These are phyloP conservation scores for Syrrhaptes paradoxus DNA, from an alignment of 2,113 vertebrate species.

Conservation along the genomic window DNA sequence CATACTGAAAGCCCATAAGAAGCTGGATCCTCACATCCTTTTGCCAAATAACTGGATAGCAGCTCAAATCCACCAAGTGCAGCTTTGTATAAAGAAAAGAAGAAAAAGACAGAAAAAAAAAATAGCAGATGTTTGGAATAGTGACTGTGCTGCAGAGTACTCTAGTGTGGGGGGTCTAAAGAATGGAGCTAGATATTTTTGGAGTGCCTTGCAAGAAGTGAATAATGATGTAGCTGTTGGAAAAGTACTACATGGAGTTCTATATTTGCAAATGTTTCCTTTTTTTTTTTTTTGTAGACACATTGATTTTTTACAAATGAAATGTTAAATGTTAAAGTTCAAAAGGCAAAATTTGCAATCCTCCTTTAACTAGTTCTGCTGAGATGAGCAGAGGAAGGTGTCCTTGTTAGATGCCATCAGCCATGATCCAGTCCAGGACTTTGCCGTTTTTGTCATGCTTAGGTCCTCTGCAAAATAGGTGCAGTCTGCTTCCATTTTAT, in stretches of 20 bases:
- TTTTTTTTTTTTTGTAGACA: neutral
- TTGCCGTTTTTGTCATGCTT: neutral
- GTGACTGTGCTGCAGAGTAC: neutral
- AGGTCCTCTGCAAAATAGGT: neutral
- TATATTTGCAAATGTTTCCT: neutral
- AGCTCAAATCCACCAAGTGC: conserved; percentile 46
- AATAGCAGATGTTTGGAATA: conserved; percentile 25
- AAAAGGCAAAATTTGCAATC: neutral
- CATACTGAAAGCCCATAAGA: conserved; percentile 29
- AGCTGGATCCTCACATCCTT: conserved; percentile 24
- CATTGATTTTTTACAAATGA: neutral
- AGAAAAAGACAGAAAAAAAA: neutral
- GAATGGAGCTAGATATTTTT: neutral
- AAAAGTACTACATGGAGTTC: neutral
- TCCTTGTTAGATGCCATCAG: neutral
- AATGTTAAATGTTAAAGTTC: neutral
- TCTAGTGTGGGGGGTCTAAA: neutral
- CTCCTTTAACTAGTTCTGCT: neutral
- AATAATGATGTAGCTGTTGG: neutral
- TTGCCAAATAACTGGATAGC: conserved; percentile 50
- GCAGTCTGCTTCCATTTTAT: neutral
- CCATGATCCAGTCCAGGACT: neutral
- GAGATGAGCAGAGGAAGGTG: neutral
- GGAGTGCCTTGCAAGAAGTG: neutral
- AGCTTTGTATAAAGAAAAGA: conserved; percentile 2